Base-by-base conservation (phyloP, 2,888 invertebrate species). In the Drosophila kambysellisi region DNA sequence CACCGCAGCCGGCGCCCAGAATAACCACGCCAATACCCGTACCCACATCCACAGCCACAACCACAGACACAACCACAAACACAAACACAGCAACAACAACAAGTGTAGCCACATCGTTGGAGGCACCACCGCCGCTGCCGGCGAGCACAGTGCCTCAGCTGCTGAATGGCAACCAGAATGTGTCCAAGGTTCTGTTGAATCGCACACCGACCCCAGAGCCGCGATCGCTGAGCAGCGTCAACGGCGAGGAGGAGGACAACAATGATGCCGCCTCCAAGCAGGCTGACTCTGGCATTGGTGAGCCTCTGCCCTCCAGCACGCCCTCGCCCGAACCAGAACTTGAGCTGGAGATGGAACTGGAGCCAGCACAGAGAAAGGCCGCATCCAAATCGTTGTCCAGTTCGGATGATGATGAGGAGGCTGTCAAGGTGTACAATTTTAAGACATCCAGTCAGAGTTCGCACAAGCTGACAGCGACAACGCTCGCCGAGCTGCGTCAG, bases 351-450 rank as follows among this genome's bases (percentile, higher is more conserved):
- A 15, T n/a, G 17, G 29, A 63, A 30, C 41, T 12, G 15, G 33
- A 25, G 15, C 5, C 12, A 25, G 25, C 46, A 46, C 46, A 25
- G 15, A 12, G 25, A 33, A 30, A 59, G 52, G 8, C 39, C n/a
- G 6, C 53, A 25, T 39, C 58, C 12, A 30, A 25, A 9, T 4
- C 12, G 88, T 93, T 92, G 66, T 92, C 92, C 17, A 93, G 93
- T 52, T 93, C 93, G 9, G 93, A 93, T 11, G 93, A 93, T 66
- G 93, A 93, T 53, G 93, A 93, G 39, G 93, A 93, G 51, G 86
- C 88, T 72, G 91, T 92, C 57, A 92, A 93, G 70, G 92, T 93
- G 15, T 93, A 93, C 67, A 93, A 92, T 59, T 92, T 93, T 20
- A 93, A 93, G 76, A 83, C 92, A 41, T 92, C 92, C 63, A 91